Evolutionary conservation across 2,797 vertebrate genomes (phyloP), one percentile per base, ranked within the genome.

Genomic region (Sebastes taczanowskii): DNA sequence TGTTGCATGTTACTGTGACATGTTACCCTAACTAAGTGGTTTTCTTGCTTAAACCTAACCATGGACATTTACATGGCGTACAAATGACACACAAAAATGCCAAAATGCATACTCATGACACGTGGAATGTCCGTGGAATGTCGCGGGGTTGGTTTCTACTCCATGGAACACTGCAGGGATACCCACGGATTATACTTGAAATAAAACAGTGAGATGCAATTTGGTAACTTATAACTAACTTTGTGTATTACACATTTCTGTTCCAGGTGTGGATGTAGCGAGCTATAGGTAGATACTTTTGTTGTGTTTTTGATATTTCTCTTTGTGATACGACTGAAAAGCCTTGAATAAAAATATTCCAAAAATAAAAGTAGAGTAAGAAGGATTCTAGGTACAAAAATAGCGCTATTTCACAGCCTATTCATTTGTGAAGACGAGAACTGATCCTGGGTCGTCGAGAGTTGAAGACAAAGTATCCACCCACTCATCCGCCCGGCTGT

Each of bases 401-500:
- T 18, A 52, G 4, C 4, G 0, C 3, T 46, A 29, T 10, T 42
- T 73, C 49, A 65, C n/a, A 53, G 34, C 6, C 16, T 18, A 52
- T 16, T 55, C 34, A 72, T 73, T 61, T 80, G 46, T 32, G 42
- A 5, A 55, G 64, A n/a, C 74, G 29, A 70, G 29, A 49, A 53
- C 7, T 46, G 65, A 74, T 64, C 52, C 62, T 7, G 32, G 71
- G 11, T 73, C 18, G 5, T 13, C 61, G 52, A 53, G n/a, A 81
- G 80, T 23, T 78, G 61, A 78, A 67, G 67, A 63, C 64, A 16
- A 74, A 55, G 42, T 14, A 79, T 68, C 61, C 64, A 13, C 76
- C 81, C 81, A 67, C 71, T 71, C 46, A 27, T 55, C 67, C 42
- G 10, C 66, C 53, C 10, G 4, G 61, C 30, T 38, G 23, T 46